Percentiles rank a stretch among this genome's conserved stretches.
phyloP scores from a whole-genome alignment of 1,140 invertebrate genomes.

The Sogatella furcifera region DNA sequence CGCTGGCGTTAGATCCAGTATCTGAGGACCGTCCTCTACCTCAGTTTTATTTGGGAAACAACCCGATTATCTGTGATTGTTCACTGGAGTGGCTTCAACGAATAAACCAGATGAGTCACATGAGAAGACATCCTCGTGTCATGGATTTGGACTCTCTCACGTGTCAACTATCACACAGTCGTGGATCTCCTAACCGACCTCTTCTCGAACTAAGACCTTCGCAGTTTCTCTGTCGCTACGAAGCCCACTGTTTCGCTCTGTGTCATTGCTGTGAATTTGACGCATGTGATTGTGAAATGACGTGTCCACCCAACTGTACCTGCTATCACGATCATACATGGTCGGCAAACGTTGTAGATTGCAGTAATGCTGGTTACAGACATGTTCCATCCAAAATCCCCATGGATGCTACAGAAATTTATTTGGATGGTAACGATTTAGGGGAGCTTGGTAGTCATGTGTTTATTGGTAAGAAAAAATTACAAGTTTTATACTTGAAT shows the following conservation, averaged over 20 bases:
- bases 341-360: constrained; percentile 42
- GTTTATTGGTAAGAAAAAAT: constrained; percentile 44
- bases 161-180: constrained; percentile 29
- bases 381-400: constrained; percentile 39
- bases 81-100: constrained; percentile 75
- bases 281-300: constrained; percentile 46
- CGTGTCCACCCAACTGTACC: constrained; percentile 40
- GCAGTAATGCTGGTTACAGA: constrained; percentile 31
- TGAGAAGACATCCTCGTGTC: constrained; percentile 35
- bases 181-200: constrained; percentile 30
- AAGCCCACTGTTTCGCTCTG: constrained; percentile 42
- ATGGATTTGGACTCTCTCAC: constrained; percentile 34
- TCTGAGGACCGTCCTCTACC: constrained; percentile 51
- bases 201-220: constrained; percentile 55
- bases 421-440: constrained; percentile 42
- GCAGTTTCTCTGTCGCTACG: constrained; percentile 52
- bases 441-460: constrained; percentile 37
- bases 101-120: constrained; percentile 58
- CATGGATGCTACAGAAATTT: constrained; percentile 46
- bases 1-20: constrained; percentile 53
- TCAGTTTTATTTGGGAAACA: constrained; percentile 67
- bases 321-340: constrained; percentile 42
- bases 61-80: constrained; percentile 74
- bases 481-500: constrained; percentile 40
- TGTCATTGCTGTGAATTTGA: constrained; percentile 54